phyloP scores from a whole-genome alignment of 2,888 invertebrate genomes.

The Rhingia rostrata region DNA sequence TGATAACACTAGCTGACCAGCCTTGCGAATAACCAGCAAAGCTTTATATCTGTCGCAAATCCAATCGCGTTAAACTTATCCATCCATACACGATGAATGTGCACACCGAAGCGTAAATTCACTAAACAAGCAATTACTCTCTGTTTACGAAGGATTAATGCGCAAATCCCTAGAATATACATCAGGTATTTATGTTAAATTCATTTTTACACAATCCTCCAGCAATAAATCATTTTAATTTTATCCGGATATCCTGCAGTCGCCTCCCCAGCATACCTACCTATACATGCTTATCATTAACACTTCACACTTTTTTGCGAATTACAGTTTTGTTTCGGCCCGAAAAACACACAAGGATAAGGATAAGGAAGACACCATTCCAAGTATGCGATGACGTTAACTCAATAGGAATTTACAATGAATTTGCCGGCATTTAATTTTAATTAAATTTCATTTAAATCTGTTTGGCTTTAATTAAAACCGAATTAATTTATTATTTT shows the following conservation, averaged over 20 bases:
- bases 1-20: too few relatives aligned
- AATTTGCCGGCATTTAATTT: conserved; percentile 66
- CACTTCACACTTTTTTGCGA: conserved; percentile 41
- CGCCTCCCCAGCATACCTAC: not conserved
- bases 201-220: conserved; percentile 23
- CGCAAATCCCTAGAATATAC: conserved; percentile 41
- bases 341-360: conserved; percentile 23
- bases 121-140: conserved; percentile 52
- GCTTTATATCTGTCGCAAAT: too few relatives aligned
- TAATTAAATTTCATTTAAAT: conserved; percentile 74
- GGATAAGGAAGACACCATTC: not conserved
- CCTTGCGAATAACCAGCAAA: too few relatives aligned
- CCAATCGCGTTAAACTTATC: too few relatives aligned
- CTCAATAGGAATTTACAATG: conserved; percentile 41
- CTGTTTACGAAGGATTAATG: conserved; percentile 57
- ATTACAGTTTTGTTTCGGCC: conserved; percentile 27
- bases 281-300: conserved; percentile 36
- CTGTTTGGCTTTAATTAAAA: conserved; percentile 74
- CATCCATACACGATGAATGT: too few relatives aligned
- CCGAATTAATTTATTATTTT: conserved; percentile 72
- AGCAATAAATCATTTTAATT: conserved; percentile 45
- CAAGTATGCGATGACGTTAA: conserved; percentile 44
- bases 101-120: not conserved
- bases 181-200: conserved; percentile 45
- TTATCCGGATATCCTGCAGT: conserved; percentile 1